These are phyloP conservation scores for Corvus cornix DNA, from an alignment of 2,113 vertebrate genomes.

Conservation along the genomic window DNA sequence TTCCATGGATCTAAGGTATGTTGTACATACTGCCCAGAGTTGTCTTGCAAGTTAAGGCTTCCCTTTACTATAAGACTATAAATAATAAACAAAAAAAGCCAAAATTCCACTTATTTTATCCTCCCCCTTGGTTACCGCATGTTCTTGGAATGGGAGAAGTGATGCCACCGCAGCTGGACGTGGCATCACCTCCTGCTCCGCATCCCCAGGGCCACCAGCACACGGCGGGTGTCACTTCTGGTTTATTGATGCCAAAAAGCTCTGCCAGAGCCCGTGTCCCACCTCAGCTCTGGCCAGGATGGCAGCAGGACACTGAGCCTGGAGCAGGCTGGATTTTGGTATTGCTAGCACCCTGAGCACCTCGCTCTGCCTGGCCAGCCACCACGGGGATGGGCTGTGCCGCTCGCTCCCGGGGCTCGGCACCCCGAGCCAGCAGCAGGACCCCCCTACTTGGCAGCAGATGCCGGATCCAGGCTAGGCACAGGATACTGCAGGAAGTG, in stretches of 20 bases:
- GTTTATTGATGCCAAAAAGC: slow-evolving; percentile 36
- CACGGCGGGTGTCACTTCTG: not conserved
- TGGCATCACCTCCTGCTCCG: not conserved
- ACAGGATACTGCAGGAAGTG: slow-evolving; percentile 84
- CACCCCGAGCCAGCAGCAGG: not conserved
- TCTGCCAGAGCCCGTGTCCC: not conserved
- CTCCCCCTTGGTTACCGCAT: slow-evolving; percentile 67
- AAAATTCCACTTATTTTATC: slow-evolving; percentile 85
- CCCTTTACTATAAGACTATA: slow-evolving; percentile 98
- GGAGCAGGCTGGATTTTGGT: slow-evolving; percentile 52
- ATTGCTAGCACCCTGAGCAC: slow-evolving; percentile 56
- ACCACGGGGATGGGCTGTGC: not conserved
- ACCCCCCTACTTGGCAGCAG: not conserved
- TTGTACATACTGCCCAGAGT: slow-evolving; percentile 96
- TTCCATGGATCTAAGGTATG: slow-evolving; percentile 94
- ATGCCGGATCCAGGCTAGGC: slow-evolving; percentile 51
- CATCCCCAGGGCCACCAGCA: not conserved
- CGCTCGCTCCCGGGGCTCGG: not conserved
- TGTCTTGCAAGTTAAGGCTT: slow-evolving; percentile 97
- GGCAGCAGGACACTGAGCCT: not conserved
- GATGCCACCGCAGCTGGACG: not conserved
- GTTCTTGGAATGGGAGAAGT: not conserved
- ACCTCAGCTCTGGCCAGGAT: not conserved
- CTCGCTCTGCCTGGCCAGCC: not conserved
- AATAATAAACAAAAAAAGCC: slow-evolving; percentile 79